Evolutionary conservation across 64 coral and sea anemone genomes (phyloP), one percentile per base, ranked within the genome.

Genomic region (Astreopora myriophthalma): DNA sequence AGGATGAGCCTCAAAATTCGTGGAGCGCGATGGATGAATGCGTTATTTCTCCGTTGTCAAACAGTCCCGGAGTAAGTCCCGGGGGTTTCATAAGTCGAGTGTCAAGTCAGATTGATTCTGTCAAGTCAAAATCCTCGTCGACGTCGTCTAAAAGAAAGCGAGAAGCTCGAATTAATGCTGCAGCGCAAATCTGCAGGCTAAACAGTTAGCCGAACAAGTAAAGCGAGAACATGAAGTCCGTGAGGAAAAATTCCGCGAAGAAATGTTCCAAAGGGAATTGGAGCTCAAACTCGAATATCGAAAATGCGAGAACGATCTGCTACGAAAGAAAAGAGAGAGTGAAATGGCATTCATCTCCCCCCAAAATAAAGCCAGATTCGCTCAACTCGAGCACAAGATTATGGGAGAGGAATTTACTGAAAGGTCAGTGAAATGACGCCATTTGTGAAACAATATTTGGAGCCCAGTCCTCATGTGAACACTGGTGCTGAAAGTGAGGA

Each of bases 251-350:
- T 75, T 75, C 24, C 20, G 11, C 3, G 78, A 82, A 36, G 78
- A 82, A 64, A 57, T 60, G 78, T 26, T 32, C 31, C 25, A 57
- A 57, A 57, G 25, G 14, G 49, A 82, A 61, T 38, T 58, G 31
- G 49, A 82, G 9, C 8, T 39, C 20, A 64, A 82, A 60, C 48
- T 34, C 2, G 16, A 82, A 60, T 60, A 24, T 60, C 26, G 58
- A 61, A 31, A 29, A 36, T 23, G 14, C 8, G 78, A 82, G 31
- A 48, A 1, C 17, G 12, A 60, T 4, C 19, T 60, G 20, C 33
- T 61, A n/a, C 11, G 78, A 60, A 82, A 42, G 48, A 57, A 82
- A 82, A 58, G 58, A 60, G 78, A 73, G 32, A 73, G 22, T 19
- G 31, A 73, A 46, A 48, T n/a, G 73, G 37, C 72, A 17, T 20